These are phyloP conservation scores for Oryzias woworae DNA, from an alignment of 2,113 vertebrate genomes.

Conservation along the genomic window DNA sequence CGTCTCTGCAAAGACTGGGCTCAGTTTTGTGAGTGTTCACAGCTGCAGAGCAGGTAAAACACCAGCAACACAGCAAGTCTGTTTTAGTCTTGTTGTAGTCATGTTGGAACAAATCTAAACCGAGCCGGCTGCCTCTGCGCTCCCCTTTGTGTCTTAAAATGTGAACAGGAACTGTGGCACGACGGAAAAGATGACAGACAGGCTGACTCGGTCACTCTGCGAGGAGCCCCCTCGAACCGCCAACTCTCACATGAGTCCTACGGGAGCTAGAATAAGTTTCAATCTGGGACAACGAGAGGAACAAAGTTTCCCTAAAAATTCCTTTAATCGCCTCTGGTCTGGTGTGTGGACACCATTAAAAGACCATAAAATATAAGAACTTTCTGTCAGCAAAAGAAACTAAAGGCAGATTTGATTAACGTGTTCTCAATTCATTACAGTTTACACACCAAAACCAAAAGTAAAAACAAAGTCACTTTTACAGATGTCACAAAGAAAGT, in stretches of 20 bases:
- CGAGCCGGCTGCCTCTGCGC: conserved; percentile 33
- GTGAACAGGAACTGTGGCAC: conserved; percentile 28
- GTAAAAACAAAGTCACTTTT: no score
- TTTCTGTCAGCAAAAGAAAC: no score
- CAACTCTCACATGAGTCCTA: not conserved
- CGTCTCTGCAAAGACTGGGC: not conserved
- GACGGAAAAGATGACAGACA: conserved; percentile 41
- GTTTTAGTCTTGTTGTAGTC: conserved; percentile 33
- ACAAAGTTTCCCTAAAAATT: no score
- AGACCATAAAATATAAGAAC: no score
- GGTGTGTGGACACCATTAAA: no score
- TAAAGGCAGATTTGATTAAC: no score
- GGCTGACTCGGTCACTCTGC: conserved; percentile 3
- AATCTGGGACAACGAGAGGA: no score
- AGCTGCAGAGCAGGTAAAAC: conserved; percentile 6
- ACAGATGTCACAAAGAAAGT: no score
- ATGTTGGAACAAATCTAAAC: conserved; percentile 31
- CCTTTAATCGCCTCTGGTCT: no score
- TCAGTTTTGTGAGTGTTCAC: not conserved
- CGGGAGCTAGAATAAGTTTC: conserved; percentile 3
- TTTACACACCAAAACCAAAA: no score
- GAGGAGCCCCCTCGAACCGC: not conserved
- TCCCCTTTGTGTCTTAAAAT: conserved; percentile 12
- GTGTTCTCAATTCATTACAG: no score
- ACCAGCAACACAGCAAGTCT: conserved; percentile 29